Conservation (phyloP, 2,797 vertebrate genomes). For the Pyrocephalus nanus region DNA sequence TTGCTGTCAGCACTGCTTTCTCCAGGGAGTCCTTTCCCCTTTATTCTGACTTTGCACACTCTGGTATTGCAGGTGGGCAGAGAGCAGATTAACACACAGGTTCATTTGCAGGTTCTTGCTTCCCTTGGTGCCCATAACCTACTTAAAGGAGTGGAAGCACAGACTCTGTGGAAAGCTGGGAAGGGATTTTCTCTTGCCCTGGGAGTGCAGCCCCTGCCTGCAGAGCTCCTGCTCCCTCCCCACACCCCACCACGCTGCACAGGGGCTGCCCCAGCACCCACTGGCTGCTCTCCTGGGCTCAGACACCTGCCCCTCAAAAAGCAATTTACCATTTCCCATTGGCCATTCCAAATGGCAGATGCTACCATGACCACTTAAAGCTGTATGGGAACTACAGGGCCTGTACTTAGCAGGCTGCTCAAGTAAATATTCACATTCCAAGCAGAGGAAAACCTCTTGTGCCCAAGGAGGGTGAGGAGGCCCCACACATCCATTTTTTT, state of each 20-base stretch:
- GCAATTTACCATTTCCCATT: accelerated
- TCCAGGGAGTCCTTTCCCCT: background rate
- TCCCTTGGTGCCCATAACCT: background rate
- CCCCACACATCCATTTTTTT: background rate
- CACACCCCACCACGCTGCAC: background rate
- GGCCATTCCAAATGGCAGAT: accelerated
- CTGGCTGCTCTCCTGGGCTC: background rate
- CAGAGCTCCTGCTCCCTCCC: background rate
- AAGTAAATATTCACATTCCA: too few species aligned
- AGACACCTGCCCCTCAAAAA: too few species aligned
- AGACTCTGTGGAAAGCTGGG: background rate
- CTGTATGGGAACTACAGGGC: background rate
- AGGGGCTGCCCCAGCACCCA: background rate
- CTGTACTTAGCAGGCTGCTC: background rate
- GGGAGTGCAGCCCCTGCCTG: background rate
- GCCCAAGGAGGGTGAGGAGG: background rate
- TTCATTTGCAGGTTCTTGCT: background rate
- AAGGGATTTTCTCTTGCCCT: background rate
- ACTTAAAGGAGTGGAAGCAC: background rate
- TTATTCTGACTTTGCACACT: background rate
- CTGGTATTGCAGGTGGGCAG: background rate
- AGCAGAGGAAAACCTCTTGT: background rate
- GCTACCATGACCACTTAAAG: accelerated
- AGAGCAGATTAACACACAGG: background rate
- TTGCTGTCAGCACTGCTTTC: background rate